A percentile compares a stretch with the other conserved stretches of the same genome.
These are phyloP conservation scores for Callitettix versicolor DNA, from an alignment of 1,140 invertebrate species.

Conservation along the genomic window DNA sequence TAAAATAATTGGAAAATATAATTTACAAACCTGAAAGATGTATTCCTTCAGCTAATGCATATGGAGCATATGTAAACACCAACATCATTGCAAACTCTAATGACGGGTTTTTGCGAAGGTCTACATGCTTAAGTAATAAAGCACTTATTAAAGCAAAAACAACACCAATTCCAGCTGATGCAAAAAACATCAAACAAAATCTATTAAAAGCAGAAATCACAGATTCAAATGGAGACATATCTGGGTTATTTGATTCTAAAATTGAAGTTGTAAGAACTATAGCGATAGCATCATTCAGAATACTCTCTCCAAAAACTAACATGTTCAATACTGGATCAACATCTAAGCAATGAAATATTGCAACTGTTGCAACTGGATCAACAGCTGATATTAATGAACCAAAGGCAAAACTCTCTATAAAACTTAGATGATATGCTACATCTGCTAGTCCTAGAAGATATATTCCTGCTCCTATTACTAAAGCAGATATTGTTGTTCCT, in stretches of 20 bases:
- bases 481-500: constrained; percentile 90
- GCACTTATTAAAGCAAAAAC: constrained; percentile 90
- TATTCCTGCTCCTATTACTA: constrained; percentile 87
- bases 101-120: constrained; percentile 94
- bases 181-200: constrained; percentile 97
- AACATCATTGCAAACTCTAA: constrained; percentile 97
- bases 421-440: constrained; percentile 81
- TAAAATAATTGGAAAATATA: not conserved
- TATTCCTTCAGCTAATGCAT: constrained; percentile 93
- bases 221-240: constrained; percentile 63
- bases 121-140: constrained; percentile 87
- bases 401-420: constrained; percentile 97
- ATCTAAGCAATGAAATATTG: constrained; percentile 95
- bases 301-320: constrained; percentile 97
- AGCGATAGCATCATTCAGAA: constrained; percentile 95
- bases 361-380: constrained; percentile 94
- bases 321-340: constrained; percentile 94
- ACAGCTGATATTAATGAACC: constrained; percentile 97
- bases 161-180: constrained; percentile 93
- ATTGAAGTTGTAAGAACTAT: constrained; percentile 92
- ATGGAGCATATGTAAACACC: constrained; percentile 96
- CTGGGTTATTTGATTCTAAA: constrained; percentile 60
- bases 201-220: constrained; percentile 81
- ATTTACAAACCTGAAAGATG: constrained; percentile 71
- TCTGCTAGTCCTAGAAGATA: constrained; percentile 84